These are phyloP conservation scores for Mactromeris polynyma DNA, from an alignment of 2,888 invertebrate genomes.

Conservation along the genomic window DNA sequence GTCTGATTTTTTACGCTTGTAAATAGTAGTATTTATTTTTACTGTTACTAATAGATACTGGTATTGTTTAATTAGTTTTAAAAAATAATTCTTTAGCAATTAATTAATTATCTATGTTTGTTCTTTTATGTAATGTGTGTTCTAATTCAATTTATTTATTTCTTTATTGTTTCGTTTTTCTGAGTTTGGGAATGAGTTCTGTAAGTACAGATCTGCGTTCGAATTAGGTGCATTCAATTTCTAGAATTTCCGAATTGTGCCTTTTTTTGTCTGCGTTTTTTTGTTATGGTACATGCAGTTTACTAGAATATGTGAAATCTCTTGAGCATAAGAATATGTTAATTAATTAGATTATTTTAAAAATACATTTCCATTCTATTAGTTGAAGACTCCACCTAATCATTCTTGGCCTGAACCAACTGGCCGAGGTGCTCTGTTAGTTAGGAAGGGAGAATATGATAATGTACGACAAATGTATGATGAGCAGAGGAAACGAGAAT, in stretches of 20 bases:
- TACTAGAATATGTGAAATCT: too few relatives aligned
- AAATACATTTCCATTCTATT: slow-evolving; percentile 29
- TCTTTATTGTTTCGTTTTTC: not conserved
- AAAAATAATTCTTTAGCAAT: not conserved
- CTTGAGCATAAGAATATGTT: too few relatives aligned
- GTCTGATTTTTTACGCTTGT: not conserved
- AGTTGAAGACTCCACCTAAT: slow-evolving; percentile 57
- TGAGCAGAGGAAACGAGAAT: slow-evolving; percentile 59
- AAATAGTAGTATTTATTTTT: not conserved
- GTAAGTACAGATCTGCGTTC: too few relatives aligned
- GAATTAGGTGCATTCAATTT: too few relatives aligned
- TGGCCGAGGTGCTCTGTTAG: slow-evolving; percentile 53
- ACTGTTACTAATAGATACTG: not conserved
- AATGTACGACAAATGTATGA: slow-evolving; percentile 60
- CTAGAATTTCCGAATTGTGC: not conserved
- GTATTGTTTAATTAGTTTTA: not conserved
- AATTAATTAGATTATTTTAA: not conserved
- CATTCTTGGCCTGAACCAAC: slow-evolving; percentile 65
- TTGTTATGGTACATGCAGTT: too few relatives aligned
- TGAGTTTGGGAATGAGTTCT: too few relatives aligned
- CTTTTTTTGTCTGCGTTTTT: not conserved
- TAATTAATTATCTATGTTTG: not conserved
- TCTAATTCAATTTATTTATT: not conserved
- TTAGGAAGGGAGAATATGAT: slow-evolving; percentile 65
- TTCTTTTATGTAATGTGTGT: not conserved